Conservation (phyloP, 2,888 invertebrate genomes). For the Spicauda simplicius region DNA sequence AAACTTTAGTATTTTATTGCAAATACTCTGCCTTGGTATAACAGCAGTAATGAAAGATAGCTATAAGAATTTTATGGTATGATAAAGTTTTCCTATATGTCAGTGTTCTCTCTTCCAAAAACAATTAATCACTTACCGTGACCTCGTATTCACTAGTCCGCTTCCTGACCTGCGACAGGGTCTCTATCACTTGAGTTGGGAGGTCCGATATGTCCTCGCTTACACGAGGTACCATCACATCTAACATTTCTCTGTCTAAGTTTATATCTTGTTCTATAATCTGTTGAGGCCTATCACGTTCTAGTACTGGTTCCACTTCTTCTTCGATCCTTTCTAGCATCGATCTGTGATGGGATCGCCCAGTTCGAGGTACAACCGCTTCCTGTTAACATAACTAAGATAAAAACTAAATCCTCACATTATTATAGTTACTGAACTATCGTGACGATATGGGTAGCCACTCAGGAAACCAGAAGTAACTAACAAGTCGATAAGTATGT, state of each 20-base stretch:
- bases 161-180: slow-evolving; percentile 49
- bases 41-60: too few species aligned
- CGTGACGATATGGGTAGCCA: too few species aligned
- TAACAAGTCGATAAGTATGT: too few species aligned
- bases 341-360: slow-evolving; percentile 2
- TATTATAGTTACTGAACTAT: too few species aligned
- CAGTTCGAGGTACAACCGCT: slow-evolving; percentile 12
- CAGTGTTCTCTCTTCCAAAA: too few species aligned
- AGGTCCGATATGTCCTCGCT: slow-evolving; percentile 55
- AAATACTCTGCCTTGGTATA: too few species aligned
- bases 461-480: too few species aligned
- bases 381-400: slow-evolving; percentile 21
- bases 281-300: neutral
- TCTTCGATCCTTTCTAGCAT: slow-evolving; percentile 36
- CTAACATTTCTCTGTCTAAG: neutral
- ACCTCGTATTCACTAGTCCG: slow-evolving; percentile 44
- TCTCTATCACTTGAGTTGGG: slow-evolving; percentile 62
- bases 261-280: neutral
- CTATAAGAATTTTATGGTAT: too few species aligned
- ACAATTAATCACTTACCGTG: slow-evolving; percentile 32
- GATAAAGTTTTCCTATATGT: too few species aligned
- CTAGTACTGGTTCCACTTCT: slow-evolving; percentile 14
- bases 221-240: too few species aligned
- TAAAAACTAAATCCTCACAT: too few species aligned
- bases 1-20: too few species aligned